Percentiles rank a stretch among this genome's conserved stretches.
Evolutionary conservation across 2,888 invertebrate species (phyloP).

Genomic region (Bombyx huttoni): DNA sequence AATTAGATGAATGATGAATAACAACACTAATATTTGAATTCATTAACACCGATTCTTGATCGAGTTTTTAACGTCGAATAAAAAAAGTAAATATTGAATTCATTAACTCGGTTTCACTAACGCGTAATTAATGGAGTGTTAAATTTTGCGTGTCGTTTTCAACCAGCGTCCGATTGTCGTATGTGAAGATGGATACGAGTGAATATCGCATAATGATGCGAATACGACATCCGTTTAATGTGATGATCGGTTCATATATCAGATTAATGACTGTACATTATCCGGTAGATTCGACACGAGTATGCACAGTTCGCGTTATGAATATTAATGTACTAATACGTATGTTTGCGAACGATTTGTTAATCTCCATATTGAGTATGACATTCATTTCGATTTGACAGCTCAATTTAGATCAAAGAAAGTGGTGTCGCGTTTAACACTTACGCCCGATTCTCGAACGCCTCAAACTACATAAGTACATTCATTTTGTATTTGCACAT

Average conservation of each 20-base stretch:
- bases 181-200: constrained; percentile 8
- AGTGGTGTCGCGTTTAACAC: constrained; percentile 26
- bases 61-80: neutral
- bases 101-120: constrained; percentile 14
- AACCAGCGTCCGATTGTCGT: constrained; percentile 8
- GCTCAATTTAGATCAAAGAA: constrained; percentile 37
- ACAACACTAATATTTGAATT: neutral
- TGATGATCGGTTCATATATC: neutral
- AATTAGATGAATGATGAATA: neutral
- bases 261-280: neutral
- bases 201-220: constrained; percentile 11
- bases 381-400: constrained; percentile 16
- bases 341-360: constrained; percentile 18
- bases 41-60: neutral
- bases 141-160: constrained; percentile 13
- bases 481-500: neutral
- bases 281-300: neutral
- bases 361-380: constrained; percentile 15
- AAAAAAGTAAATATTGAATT: neutral
- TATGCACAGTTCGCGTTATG: neutral
- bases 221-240: constrained; percentile 2
- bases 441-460: neutral
- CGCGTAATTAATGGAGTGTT: constrained; percentile 28
- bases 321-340: constrained; percentile 17
- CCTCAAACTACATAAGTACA: neutral